Conservation (phyloP, 30 jellyfish, hydroid and myxozoan species). For the Chrysaora quinquecirrha region DNA sequence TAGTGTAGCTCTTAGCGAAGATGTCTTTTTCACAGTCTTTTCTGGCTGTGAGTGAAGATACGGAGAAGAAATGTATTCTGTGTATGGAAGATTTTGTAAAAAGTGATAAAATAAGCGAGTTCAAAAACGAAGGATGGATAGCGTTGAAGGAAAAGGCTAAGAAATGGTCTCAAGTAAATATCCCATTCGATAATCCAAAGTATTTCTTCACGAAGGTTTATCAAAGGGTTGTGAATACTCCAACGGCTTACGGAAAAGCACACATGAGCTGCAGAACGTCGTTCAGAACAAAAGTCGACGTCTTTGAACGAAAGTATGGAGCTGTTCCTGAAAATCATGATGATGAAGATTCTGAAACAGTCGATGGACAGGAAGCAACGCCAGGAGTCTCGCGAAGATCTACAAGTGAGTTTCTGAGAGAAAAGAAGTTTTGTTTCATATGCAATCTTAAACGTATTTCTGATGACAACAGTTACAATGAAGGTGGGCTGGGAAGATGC, state of each 20-base stretch:
- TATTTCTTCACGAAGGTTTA: background rate
- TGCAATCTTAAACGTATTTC: background rate
- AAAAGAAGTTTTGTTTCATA: background rate
- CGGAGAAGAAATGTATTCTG: background rate
- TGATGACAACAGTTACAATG: background rate
- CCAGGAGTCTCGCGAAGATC: background rate
- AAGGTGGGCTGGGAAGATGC: conserved; percentile 32
- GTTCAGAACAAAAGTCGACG: background rate
- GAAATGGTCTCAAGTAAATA: background rate
- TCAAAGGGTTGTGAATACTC: background rate
- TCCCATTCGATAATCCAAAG: background rate
- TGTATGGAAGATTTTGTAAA: background rate
- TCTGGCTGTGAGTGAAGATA: background rate
- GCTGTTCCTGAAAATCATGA: background rate
- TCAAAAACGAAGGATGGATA: conserved; percentile 13
- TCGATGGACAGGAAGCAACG: background rate
- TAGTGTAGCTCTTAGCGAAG: no score
- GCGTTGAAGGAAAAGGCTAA: background rate
- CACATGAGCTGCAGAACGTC: conserved; percentile 13
- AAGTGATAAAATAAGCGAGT: background rate
- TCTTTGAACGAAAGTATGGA: background rate
- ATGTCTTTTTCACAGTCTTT: background rate
- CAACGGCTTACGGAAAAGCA: background rate
- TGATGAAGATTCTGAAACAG: background rate
- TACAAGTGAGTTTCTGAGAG: background rate